phyloP scores from a whole-genome alignment of 2,797 vertebrate species.

The Eospalax fontanierii region DNA sequence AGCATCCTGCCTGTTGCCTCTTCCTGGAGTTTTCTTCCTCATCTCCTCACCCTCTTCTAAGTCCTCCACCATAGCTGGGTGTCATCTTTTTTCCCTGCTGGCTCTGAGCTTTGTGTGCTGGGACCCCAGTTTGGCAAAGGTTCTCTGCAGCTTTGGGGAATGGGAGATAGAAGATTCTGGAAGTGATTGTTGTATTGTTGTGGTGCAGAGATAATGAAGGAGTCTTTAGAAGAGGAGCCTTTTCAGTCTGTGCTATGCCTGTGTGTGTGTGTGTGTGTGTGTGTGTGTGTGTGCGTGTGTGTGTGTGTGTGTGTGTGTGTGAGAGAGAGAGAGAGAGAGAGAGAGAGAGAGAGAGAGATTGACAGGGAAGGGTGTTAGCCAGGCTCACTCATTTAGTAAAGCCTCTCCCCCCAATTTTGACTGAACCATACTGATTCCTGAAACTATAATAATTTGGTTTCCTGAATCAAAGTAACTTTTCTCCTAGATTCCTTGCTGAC shows the following conservation, averaged over 20 bases:
- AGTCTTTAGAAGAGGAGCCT: constrained; percentile 2
- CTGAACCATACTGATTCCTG: not conserved
- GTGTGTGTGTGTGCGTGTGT: not conserved
- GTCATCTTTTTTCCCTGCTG: not conserved
- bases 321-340: too few species aligned
- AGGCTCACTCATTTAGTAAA: too few species aligned
- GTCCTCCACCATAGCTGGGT: not conserved
- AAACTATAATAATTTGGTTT: not conserved
- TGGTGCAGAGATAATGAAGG: constrained; percentile 41
- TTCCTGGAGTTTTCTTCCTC: not conserved
- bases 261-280: not conserved
- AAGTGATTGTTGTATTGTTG: not conserved
- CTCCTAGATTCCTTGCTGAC: not conserved
- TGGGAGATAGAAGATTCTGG: not conserved
- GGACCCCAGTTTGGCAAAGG: not conserved
- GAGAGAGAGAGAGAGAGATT: too few species aligned
- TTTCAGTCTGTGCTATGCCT: not conserved
- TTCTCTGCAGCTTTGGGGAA: constrained; percentile 33
- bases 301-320: not conserved
- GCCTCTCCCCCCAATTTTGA: not conserved
- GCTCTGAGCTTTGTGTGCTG: not conserved
- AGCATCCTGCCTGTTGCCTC: not conserved
- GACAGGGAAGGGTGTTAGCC: not conserved
- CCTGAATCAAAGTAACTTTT: not conserved
- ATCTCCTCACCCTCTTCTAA: not conserved